phyloP scores from a whole-genome alignment of 2,888 invertebrate genomes.

The Hirtodrosophila duncani region DNA sequence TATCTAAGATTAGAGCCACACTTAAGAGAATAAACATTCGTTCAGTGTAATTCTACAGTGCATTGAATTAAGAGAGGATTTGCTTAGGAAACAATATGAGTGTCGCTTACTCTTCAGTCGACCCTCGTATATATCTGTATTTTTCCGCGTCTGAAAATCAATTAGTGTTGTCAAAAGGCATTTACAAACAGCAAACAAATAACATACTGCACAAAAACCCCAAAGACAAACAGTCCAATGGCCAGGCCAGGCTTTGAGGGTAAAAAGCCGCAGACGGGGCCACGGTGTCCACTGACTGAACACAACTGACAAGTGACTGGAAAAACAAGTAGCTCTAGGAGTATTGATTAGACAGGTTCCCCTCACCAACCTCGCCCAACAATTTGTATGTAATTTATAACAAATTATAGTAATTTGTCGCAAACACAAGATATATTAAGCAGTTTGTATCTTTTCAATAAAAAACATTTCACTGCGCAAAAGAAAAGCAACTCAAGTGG shows the following conservation, averaged over 20 bases:
- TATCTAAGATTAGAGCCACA: too few species aligned
- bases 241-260: neutral
- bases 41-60: too few species aligned
- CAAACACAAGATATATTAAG: slow-evolving; percentile 17
- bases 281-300: slow-evolving; percentile 4
- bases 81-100: too few species aligned
- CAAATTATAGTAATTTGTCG: slow-evolving; percentile 42
- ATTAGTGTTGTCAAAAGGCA: slow-evolving; percentile 57
- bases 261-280: slow-evolving; percentile 23
- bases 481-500: slow-evolving; percentile 1
- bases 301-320: slow-evolving; percentile 32
- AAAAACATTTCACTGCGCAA: too few species aligned
- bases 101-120: too few species aligned
- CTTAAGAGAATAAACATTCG: too few species aligned
- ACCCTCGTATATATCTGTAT: neutral
- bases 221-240: slow-evolving; percentile 2
- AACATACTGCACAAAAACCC: slow-evolving; percentile 7
- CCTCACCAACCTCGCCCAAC: neutral
- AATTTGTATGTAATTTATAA: slow-evolving; percentile 29
- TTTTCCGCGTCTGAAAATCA: slow-evolving; percentile 43
- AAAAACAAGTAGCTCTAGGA: slow-evolving; percentile 32
- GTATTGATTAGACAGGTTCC: slow-evolving; percentile 30
- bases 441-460: slow-evolving; percentile 22
- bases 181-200: slow-evolving; percentile 16
- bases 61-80: too few species aligned